Conservation (phyloP, 2,797 vertebrate species). For the Anniella stebbinsi region DNA sequence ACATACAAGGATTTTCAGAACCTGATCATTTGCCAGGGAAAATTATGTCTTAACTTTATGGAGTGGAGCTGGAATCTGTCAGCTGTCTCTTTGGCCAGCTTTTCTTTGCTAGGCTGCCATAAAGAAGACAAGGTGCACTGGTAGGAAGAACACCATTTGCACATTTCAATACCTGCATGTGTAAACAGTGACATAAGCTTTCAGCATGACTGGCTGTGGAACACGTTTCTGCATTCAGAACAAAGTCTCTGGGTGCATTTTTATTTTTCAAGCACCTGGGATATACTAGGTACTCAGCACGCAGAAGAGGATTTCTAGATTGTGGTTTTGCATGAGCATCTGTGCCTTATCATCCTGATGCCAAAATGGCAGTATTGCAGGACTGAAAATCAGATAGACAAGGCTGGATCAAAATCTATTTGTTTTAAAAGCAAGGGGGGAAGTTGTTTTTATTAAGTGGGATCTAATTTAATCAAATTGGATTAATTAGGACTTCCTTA, state of each 20-base stretch:
- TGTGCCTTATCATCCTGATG: background rate
- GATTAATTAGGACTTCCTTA: no score
- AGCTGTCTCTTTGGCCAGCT: background rate
- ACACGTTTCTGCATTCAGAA: background rate
- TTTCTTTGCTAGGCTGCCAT: background rate
- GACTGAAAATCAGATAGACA: background rate
- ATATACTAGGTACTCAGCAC: background rate
- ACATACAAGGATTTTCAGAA: background rate
- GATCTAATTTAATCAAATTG: background rate
- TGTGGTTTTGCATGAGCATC: background rate
- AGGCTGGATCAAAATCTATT: background rate
- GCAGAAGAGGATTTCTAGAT: background rate
- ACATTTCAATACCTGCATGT: background rate
- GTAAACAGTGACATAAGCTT: background rate
- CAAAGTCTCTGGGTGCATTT: background rate
- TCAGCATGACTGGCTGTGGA: background rate
- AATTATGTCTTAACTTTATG: background rate
- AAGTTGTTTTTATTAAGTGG: background rate
- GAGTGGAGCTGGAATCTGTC: background rate
- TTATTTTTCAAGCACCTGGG: background rate
- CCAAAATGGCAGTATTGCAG: background rate
- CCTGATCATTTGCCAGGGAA: no score
- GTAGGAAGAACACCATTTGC: background rate
- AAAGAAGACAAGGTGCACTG: background rate
- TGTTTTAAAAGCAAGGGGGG: background rate